phyloP scores from a whole-genome alignment of 1,140 invertebrate species.

The Drosophila pallidifrons region DNA sequence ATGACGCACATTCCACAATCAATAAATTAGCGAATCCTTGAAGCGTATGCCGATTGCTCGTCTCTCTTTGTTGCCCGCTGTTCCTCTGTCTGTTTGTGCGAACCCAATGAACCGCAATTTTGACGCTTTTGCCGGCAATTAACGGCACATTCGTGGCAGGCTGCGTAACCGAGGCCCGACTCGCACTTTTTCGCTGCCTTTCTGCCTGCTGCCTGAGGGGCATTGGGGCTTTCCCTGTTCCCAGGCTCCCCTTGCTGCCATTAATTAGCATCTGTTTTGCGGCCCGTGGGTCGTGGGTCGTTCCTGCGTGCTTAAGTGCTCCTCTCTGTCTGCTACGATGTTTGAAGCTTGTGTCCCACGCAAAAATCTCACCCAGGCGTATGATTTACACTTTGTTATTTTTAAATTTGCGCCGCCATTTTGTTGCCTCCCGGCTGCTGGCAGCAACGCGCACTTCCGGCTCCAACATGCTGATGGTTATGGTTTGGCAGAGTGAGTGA shows the following conservation, averaged over 20 bases:
- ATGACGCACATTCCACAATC: conserved; percentile 28
- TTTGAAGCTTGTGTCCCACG: conserved; percentile 20
- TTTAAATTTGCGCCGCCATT: conserved; percentile 74
- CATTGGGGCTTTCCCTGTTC: conserved; percentile 20
- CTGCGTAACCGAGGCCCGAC: conserved; percentile 8
- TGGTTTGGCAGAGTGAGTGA: too few relatives aligned
- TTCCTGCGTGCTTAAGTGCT: conserved; percentile 68
- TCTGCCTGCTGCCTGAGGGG: not conserved
- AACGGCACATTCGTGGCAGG: conserved; percentile 68
- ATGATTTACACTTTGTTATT: conserved; percentile 84
- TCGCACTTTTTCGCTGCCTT: conserved; percentile 50
- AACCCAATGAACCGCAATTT: conserved; percentile 75
- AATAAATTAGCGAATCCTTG: conserved; percentile 57
- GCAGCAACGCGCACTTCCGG: conserved; percentile 50
- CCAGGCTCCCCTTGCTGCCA: conserved; percentile 51
- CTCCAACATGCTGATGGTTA: conserved; percentile 5
- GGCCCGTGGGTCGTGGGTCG: conserved; percentile 28
- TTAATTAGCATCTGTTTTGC: conserved; percentile 80
- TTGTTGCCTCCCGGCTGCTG: conserved; percentile 50
- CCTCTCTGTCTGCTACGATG: not conserved
- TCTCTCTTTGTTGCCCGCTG: not conserved
- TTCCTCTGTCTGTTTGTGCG: conserved; percentile 18
- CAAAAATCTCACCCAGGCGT: conserved; percentile 62
- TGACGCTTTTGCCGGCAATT: conserved; percentile 80
- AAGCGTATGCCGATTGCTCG: conserved; percentile 21